Percentiles rank a stretch among this genome's conserved stretches.
phyloP scores from a whole-genome alignment of 2,797 vertebrate species.

The Oreortyx pictus region DNA sequence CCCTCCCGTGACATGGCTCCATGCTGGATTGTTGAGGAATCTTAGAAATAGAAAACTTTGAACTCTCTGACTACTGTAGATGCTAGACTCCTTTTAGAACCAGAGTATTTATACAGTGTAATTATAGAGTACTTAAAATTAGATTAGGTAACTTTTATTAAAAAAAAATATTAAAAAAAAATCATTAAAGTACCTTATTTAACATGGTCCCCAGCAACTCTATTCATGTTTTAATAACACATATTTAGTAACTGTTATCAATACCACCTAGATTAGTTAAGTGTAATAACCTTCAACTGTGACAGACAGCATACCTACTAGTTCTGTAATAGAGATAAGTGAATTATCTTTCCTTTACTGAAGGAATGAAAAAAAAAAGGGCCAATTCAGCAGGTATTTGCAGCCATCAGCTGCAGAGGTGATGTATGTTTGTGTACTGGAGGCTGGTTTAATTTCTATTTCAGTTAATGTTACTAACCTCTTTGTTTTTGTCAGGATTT shows the following conservation, averaged over 20 bases:
- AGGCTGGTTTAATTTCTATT: not conserved
- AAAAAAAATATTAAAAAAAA: not conserved
- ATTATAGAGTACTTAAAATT: not conserved
- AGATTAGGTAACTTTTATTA: not conserved
- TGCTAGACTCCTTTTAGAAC: not conserved
- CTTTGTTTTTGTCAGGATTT: not conserved
- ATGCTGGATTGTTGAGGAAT: not conserved
- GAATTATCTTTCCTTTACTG: constrained; percentile 7
- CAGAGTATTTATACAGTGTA: not conserved
- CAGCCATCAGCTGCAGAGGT: not conserved
- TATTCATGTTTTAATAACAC: not conserved
- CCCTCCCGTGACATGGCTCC: no score
- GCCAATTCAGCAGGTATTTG: not conserved
- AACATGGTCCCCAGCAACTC: not conserved
- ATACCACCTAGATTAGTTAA: not conserved
- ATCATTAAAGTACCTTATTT: not conserved
- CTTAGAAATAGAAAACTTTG: not conserved
- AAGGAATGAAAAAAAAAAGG: not conserved
- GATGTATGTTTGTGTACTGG: not conserved
- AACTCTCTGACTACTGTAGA: not conserved
- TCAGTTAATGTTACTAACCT: not conserved
- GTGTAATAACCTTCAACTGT: not conserved
- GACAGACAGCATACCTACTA: not conserved
- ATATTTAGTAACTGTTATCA: not conserved
- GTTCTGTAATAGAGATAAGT: not conserved